These are phyloP conservation scores for Brevimyrus niger DNA, from an alignment of 2,113 vertebrate genomes.

Conservation along the genomic window DNA sequence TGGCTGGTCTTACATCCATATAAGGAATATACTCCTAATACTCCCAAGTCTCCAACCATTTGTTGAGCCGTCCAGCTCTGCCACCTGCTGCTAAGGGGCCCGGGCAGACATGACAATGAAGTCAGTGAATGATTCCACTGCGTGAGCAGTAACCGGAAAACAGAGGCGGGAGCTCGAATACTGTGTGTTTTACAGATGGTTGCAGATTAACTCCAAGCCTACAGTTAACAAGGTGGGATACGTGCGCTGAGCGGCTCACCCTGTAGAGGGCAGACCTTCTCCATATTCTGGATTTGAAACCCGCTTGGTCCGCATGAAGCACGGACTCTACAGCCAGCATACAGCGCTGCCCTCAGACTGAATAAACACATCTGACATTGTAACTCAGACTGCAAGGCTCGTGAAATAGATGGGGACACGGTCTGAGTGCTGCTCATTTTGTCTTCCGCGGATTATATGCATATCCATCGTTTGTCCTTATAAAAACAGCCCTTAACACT, in stretches of 20 bases:
- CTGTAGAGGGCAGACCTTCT: slow-evolving; percentile 48
- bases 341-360: neutral
- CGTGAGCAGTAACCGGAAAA: neutral
- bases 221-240: neutral
- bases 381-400: neutral
- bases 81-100: neutral
- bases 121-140: neutral
- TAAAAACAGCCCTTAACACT: neutral
- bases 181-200: neutral
- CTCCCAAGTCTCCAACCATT: neutral
- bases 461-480: neutral
- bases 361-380: neutral
- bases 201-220: neutral
- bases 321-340: neutral
- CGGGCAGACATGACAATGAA: neutral
- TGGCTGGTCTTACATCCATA: neutral
- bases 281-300: slow-evolving; percentile 10
- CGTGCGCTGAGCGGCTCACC: slow-evolving; percentile 6
- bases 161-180: neutral
- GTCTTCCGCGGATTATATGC: neutral
- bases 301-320: neutral
- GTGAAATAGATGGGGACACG: neutral
- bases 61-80: neutral
- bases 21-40: neutral
- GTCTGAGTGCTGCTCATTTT: neutral